Evolutionary conservation across 2,888 invertebrate species (phyloP).

Genomic region (Caenorhabditis angaria): DNA sequence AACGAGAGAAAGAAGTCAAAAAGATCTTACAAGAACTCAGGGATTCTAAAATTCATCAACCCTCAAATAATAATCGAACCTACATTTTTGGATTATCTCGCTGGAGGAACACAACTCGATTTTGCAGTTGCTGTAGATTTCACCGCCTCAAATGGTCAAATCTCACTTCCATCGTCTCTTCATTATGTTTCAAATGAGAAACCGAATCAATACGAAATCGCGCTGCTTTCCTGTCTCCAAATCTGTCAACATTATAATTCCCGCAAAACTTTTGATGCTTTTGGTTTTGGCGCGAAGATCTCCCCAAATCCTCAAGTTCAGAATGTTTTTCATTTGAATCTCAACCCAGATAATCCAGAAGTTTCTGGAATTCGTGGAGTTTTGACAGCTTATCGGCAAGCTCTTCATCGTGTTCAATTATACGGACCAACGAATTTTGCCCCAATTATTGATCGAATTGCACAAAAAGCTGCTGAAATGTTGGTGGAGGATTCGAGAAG

Average conservation of each 20-base stretch:
- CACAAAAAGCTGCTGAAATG: conserved; percentile 58
- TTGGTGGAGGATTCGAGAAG: conserved; percentile 44
- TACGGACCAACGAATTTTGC: conserved; percentile 78
- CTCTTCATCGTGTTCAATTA: conserved; percentile 73
- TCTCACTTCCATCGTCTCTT: conserved; percentile 71
- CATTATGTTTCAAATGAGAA: conserved; percentile 73
- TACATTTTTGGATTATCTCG: conserved; percentile 77
- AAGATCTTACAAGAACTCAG: conserved; percentile 76
- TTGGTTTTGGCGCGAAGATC: conserved; percentile 76
- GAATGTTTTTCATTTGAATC: conserved; percentile 75
- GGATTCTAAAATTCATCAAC: conserved; percentile 72
- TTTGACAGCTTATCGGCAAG: conserved; percentile 75
- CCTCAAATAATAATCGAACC: conserved; percentile 69
- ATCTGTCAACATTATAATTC: conserved; percentile 67
- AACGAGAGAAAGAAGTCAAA: conserved; percentile 75
- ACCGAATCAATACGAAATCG: conserved; percentile 75
- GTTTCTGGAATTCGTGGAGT: conserved; percentile 75
- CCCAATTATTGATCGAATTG: conserved; percentile 76
- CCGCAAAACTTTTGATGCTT: conserved; percentile 76
- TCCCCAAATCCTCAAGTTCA: conserved; percentile 75
- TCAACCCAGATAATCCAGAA: background rate
- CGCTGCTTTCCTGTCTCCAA: conserved; percentile 66
- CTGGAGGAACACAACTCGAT: conserved; percentile 75
- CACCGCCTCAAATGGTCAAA: conserved; percentile 75
- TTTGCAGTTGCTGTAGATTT: conserved; percentile 75